These are phyloP conservation scores for Mustela erminea DNA, from an alignment of 2,797 vertebrate species.

Conservation along the genomic window DNA sequence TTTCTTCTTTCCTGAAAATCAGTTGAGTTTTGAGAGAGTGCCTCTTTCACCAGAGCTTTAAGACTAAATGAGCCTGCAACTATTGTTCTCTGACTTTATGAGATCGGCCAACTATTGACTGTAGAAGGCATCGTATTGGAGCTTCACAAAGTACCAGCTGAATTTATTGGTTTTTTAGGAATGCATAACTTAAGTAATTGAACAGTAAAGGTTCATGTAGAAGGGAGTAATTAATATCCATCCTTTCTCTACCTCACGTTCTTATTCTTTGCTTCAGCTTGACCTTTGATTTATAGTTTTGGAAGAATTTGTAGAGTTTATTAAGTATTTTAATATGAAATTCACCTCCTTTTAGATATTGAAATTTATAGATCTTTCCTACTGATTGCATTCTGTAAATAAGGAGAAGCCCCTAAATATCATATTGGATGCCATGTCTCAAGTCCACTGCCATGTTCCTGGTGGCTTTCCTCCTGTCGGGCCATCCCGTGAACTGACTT, in stretches of 20 bases:
- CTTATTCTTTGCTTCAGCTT: background rate
- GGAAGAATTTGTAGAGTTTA: slow-evolving; percentile 33
- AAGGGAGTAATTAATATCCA: background rate
- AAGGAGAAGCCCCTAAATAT: background rate
- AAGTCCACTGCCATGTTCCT: background rate
- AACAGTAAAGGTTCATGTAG: background rate
- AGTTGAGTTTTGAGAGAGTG: background rate
- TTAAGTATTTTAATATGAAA: background rate
- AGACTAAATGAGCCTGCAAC: background rate
- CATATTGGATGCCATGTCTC: background rate
- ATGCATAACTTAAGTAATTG: background rate
- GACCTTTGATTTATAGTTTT: slow-evolving; percentile 9
- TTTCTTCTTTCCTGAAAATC: slow-evolving; percentile 34
- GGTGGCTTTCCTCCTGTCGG: background rate
- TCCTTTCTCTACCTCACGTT: background rate
- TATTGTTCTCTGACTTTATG: background rate
- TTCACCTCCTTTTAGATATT: slow-evolving; percentile 5
- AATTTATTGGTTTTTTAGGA: slow-evolving; percentile 15
- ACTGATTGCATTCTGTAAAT: background rate
- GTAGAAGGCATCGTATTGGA: background rate
- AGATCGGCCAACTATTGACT: background rate
- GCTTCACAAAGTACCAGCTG: background rate
- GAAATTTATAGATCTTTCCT: background rate
- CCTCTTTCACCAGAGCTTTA: background rate
- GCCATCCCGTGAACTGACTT: background rate